Evolutionary conservation across 2,797 vertebrate species (phyloP).

Genomic region (Notamacropus eugenii): DNA sequence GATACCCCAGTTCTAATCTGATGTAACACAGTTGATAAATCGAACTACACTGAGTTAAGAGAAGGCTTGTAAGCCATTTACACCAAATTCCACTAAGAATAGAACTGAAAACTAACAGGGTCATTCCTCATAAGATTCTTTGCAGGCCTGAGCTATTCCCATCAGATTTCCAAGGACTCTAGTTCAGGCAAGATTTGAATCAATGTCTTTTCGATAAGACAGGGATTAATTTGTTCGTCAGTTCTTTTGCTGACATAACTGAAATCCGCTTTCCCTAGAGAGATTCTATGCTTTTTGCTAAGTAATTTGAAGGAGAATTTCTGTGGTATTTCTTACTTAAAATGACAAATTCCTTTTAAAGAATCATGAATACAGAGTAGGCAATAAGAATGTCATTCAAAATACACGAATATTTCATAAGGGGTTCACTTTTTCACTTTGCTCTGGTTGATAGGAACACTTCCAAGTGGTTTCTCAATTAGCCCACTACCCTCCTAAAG

Average conservation of each 20-base stretch:
- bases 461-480: neutral
- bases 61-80: constrained; percentile 69
- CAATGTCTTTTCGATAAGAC: constrained; percentile 52
- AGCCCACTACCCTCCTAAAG: neutral
- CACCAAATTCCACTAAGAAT: constrained; percentile 70
- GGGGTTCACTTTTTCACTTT: constrained; percentile 14
- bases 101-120: constrained; percentile 64
- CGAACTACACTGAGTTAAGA: constrained; percentile 65
- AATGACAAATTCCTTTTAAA: constrained; percentile 47
- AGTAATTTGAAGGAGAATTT: constrained; percentile 51
- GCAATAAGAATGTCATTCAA: neutral
- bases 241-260: constrained; percentile 64
- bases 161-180: constrained; percentile 59
- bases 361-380: constrained; percentile 57
- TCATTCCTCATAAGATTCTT: constrained; percentile 74
- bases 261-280: constrained; percentile 56
- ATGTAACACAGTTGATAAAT: constrained; percentile 63
- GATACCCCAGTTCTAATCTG: constrained; percentile 35
- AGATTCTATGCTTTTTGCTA: constrained; percentile 39
- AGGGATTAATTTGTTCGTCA: constrained; percentile 66
- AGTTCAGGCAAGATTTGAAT: constrained; percentile 63
- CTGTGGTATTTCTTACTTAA: constrained; percentile 58
- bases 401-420: neutral
- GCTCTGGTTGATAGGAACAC: constrained; percentile 23
- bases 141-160: constrained; percentile 68